Evolutionary conservation across 2,797 vertebrate species (phyloP).

Genomic region (Staurois parvus): DNA sequence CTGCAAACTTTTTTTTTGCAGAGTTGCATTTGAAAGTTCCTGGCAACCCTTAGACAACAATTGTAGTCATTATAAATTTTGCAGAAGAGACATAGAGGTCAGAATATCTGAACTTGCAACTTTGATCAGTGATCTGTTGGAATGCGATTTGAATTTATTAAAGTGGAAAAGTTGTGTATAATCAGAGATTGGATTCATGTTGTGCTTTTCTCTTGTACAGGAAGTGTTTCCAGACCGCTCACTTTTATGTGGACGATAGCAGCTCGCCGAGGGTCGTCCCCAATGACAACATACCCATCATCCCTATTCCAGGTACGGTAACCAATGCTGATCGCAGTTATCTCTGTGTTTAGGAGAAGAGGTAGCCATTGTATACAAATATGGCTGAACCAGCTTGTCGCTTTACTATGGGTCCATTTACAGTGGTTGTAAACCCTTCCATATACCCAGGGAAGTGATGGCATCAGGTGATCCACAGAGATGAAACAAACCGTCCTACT

Average conservation of each 20-base stretch:
- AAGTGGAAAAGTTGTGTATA: neutral
- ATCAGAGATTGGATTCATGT: slow-evolving; percentile 39
- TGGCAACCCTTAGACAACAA: neutral
- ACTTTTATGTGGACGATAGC: slow-evolving; percentile 98
- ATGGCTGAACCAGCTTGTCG: neutral
- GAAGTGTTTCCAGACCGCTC: slow-evolving; percentile 98
- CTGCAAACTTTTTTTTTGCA: slow-evolving; percentile 19
- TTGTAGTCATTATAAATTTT: neutral
- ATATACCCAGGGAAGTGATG: no score
- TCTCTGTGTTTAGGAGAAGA: neutral
- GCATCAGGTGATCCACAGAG: no score
- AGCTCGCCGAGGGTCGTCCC: slow-evolving; percentile 94
- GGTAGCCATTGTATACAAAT: neutral
- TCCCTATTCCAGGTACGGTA: slow-evolving; percentile 92
- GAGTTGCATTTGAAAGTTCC: neutral
- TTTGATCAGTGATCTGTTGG: neutral
- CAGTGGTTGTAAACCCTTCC: no score
- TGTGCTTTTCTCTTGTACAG: slow-evolving; percentile 72
- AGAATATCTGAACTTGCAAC: neutral
- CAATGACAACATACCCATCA: slow-evolving; percentile 95
- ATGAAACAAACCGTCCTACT: no score
- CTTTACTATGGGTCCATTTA: no score
- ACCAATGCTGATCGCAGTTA: neutral
- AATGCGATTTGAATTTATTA: neutral
- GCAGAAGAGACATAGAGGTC: neutral